These are phyloP conservation scores for Geopemphigus sp. DNA, from an alignment of 1,140 invertebrate genomes.

Conservation along the genomic window DNA sequence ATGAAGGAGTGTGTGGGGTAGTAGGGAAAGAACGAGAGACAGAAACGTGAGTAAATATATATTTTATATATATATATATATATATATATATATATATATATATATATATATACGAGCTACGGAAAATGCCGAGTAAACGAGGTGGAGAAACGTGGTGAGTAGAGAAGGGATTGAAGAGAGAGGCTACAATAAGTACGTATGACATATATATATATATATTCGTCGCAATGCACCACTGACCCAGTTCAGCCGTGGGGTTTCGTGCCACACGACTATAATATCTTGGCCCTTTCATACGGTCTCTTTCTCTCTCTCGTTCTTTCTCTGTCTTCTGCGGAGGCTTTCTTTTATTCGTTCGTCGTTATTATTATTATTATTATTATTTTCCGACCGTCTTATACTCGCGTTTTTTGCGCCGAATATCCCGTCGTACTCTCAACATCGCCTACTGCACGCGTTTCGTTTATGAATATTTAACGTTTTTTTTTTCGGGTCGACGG, in stretches of 20 bases:
- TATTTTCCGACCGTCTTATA: neutral
- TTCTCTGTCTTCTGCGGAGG: neutral
- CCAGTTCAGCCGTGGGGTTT: constrained; percentile 43
- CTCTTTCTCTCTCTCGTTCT: neutral
- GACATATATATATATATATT: too few species aligned
- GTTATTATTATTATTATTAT: constrained; percentile 12
- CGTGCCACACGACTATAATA: constrained; percentile 24
- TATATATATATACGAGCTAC: neutral
- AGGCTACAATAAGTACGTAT: constrained; percentile 1
- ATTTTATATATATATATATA: neutral
- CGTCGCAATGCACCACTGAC: constrained; percentile 49
- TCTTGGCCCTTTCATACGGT: neutral
- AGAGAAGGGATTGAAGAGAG: constrained; percentile 16
- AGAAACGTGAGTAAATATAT: neutral
- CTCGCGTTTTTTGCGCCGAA: neutral
- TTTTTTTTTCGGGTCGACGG: neutral
- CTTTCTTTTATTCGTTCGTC: neutral
- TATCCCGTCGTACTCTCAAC: neutral
- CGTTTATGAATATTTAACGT: neutral
- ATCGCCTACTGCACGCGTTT: neutral
- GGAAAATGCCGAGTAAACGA: neutral
- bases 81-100: neutral
- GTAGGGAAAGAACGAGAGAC: neutral
- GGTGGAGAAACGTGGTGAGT: neutral
- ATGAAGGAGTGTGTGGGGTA: too few species aligned